phyloP scores from a whole-genome alignment of 92 coral and sea anemone species.

The Epizoanthus rinbou region DNA sequence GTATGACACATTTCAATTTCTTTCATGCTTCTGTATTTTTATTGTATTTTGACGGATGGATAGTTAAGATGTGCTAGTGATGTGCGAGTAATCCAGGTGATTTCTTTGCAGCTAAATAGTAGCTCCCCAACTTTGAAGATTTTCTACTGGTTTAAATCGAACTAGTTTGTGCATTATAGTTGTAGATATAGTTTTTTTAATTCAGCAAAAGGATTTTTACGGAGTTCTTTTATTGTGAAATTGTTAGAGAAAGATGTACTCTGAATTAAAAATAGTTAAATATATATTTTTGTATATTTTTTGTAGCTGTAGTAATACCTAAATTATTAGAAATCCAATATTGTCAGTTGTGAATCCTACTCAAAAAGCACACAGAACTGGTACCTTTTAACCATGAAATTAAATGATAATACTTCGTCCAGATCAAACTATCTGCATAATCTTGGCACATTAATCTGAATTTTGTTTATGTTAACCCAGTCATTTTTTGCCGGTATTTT shows the following conservation, averaged over 20 bases:
- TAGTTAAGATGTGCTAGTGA: background rate
- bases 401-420: too few relatives aligned
- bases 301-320: background rate
- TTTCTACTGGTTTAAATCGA: background rate
- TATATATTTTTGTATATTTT: background rate
- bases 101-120: background rate
- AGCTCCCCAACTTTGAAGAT: background rate
- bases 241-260: constrained; percentile 34
- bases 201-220: constrained; percentile 8
- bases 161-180: background rate
- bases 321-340: background rate
- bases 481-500: too few relatives aligned
- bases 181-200: background rate
- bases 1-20: constrained; percentile 17
- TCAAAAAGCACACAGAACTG: too few relatives aligned
- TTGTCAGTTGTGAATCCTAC: background rate
- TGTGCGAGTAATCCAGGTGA: background rate
- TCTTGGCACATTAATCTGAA: too few relatives aligned
- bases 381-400: too few relatives aligned
- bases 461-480: too few relatives aligned
- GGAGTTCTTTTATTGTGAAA: background rate
- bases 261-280: background rate
- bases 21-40: constrained; percentile 13
- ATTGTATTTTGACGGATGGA: constrained; percentile 27
- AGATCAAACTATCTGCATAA: too few relatives aligned